Evolutionary conservation across 1,140 invertebrate genomes (phyloP).

Genomic region (Panulirus ornatus): DNA sequence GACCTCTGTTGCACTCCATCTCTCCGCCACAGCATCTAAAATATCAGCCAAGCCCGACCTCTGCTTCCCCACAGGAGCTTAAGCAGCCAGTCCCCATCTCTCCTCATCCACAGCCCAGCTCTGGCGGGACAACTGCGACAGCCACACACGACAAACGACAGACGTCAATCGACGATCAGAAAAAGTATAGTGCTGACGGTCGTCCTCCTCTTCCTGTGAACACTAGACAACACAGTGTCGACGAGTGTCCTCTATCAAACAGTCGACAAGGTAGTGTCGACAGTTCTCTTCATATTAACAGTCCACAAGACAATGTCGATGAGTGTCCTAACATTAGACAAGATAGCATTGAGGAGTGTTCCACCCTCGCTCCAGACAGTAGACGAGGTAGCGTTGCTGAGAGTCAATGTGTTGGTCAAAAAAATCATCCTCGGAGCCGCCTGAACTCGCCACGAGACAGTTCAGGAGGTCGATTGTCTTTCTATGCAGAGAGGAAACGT

Average conservation of each 20-base stretch:
- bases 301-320: background rate
- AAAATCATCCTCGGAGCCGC: too few species aligned
- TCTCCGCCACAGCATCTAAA: background rate
- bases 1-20: background rate
- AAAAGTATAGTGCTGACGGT: background rate
- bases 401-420: background rate
- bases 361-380: background rate
- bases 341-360: background rate
- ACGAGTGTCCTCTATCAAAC: background rate
- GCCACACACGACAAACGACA: background rate
- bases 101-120: background rate
- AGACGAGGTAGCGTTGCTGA: background rate
- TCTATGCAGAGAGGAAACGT: background rate
- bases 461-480: background rate
- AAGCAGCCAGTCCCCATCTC: background rate
- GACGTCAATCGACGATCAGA: background rate
- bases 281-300: background rate
- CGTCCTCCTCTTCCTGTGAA: background rate
- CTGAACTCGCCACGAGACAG: background rate
- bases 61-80: background rate
- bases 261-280: constrained; percentile 3
- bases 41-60: background rate
- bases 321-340: background rate
- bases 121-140: background rate
- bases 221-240: background rate